Conservation (phyloP, 1,140 invertebrate species). For the Camponotus floridanus region DNA sequence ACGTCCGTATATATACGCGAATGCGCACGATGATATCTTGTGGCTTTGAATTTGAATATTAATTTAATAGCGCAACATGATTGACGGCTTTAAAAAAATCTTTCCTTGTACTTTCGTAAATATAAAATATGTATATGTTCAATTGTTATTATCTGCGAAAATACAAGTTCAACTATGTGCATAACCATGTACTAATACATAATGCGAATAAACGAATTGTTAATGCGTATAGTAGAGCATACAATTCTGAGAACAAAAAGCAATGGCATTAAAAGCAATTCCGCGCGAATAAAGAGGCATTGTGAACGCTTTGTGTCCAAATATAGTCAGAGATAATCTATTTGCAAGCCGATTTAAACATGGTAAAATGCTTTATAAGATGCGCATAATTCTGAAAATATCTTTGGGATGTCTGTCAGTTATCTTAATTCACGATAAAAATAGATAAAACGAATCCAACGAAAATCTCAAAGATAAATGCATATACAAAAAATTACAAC, state of each 20-base stretch:
- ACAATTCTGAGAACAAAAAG: neutral
- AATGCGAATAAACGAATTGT: slow-evolving; percentile 11
- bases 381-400: slow-evolving; percentile 35
- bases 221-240: neutral
- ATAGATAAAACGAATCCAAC: slow-evolving; percentile 15
- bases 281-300: neutral
- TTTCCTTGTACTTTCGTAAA: neutral
- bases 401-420: slow-evolving; percentile 14
- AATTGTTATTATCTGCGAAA: neutral
- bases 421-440: slow-evolving; percentile 33
- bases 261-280: slow-evolving; percentile 10
- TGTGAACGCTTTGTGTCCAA: neutral
- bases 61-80: neutral
- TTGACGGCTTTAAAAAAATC: neutral
- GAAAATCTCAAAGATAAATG: slow-evolving; percentile 43
- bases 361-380: slow-evolving; percentile 14
- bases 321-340: slow-evolving; percentile 36
- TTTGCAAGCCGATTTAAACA: slow-evolving; percentile 48
- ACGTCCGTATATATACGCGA: neutral
- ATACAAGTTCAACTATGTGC: neutral
- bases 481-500: slow-evolving; percentile 21
- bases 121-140: neutral
- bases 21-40: neutral
- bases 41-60: slow-evolving; percentile 9
- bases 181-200: neutral